Percentiles rank a stretch among this genome's conserved stretches.
Conservation (phyloP, 2,113 vertebrate species). For the Neodon shergylaensis region DNA sequence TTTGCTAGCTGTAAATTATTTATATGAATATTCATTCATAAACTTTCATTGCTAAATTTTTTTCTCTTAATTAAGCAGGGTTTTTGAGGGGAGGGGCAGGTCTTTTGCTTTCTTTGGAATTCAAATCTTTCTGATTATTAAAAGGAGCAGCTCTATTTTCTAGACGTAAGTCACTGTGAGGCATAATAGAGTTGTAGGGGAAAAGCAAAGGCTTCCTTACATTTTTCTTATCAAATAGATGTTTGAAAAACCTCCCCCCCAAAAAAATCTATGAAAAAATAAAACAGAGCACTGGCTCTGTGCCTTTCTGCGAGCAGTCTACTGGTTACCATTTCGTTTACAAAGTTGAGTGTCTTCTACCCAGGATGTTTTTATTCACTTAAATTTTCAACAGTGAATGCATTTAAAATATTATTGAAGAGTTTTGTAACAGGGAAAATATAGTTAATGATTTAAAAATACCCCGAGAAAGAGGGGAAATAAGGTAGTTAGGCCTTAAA, state of each 20-base stretch:
- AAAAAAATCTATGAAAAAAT: not conserved
- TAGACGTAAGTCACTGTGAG: not conserved
- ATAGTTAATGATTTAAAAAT: constrained; percentile 47
- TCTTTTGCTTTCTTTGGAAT: constrained; percentile 24
- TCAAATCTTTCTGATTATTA: constrained; percentile 18
- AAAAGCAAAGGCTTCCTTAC: not conserved
- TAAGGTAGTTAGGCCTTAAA: constrained; percentile 14
- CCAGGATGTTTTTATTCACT: constrained; percentile 4
- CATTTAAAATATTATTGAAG: not conserved
- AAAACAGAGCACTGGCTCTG: not conserved
- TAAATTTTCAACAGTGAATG: constrained; percentile 21
- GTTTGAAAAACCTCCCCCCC: not conserved
- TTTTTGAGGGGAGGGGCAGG: no score
- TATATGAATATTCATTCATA: constrained; percentile 58
- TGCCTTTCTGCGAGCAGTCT: not conserved
- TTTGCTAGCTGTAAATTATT: constrained; percentile 55
- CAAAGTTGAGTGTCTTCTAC: not conserved
- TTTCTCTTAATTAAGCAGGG: constrained; percentile 23
- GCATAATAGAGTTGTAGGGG: not conserved
- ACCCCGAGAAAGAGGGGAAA: not conserved
- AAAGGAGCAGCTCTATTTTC: not conserved
- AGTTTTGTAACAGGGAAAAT: constrained; percentile 26
- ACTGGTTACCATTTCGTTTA: not conserved
- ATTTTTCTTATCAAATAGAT: constrained; percentile 10
- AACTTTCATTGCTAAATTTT: not conserved